Percentiles rank a stretch among this genome's conserved stretches.
phyloP scores from a whole-genome alignment of 2,888 invertebrate species.

The Drosophila sordidula region DNA sequence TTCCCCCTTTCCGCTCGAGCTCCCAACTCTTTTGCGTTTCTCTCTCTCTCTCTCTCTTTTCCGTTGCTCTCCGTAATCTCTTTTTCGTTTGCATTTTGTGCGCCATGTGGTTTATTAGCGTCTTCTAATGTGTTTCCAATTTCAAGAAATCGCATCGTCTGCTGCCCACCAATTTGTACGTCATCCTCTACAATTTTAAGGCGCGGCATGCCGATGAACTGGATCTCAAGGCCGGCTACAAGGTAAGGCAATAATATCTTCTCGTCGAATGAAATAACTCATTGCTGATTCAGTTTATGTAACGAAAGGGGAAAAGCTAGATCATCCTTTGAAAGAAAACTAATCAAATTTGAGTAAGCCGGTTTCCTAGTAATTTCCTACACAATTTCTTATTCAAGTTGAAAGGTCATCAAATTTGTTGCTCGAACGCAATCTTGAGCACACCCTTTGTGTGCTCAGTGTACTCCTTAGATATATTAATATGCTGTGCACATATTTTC shows the following conservation, averaged over 20 bases:
- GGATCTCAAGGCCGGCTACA: conserved; percentile 96
- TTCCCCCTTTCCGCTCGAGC: conserved; percentile 55
- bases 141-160: conserved; percentile 92
- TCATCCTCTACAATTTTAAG: conserved; percentile 97
- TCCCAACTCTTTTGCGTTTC: conserved; percentile 25
- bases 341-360: too few relatives aligned
- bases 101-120: conserved; percentile 30
- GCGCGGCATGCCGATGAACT: conserved; percentile 97
- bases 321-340: too few relatives aligned
- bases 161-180: conserved; percentile 95
- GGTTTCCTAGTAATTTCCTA: too few relatives aligned
- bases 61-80: background rate
- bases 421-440: background rate
- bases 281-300: too few relatives aligned
- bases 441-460: background rate
- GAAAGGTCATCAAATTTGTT: background rate
- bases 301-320: too few relatives aligned
- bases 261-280: too few relatives aligned
- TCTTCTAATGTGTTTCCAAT: conserved; percentile 34
- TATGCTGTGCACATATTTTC: conserved; percentile 38
- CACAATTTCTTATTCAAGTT: too few relatives aligned
- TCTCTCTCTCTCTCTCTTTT: conserved; percentile 2
- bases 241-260: too few relatives aligned
- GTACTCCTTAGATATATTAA: conserved; percentile 7
- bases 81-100: conserved; percentile 6